Base-by-base conservation (phyloP, 2,797 vertebrate species). In the Anableps anableps region DNA sequence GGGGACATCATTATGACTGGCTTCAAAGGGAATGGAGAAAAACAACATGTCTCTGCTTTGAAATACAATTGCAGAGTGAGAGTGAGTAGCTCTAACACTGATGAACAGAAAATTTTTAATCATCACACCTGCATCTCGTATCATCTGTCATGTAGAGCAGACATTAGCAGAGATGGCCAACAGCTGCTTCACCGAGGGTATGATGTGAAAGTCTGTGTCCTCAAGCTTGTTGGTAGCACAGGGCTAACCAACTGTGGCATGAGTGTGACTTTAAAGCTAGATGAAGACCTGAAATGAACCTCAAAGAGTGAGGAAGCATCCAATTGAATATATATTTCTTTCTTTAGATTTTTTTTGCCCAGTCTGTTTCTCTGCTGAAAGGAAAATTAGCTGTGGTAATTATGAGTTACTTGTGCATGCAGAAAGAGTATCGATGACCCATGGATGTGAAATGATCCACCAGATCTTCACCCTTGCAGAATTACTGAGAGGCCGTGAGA, bases 1-100 rank as follows among this genome's bases (percentile, higher is more conserved):
- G 71, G 86, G 89, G 86, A 88, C 85, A 85, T 91, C 84, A 85
- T 90, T 89, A 89, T 38, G 64, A 86, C 74, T 74, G 75, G 38
- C 86, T 86, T 91, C 83, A 91, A 91, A 89, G 77, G 47, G 68
- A 83, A 86, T 34, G 38, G 77, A 31, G 68, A 43, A 83, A 86
- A 76, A 87, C 48, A 85, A 79, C 82, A 86, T 53, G 80, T 78
- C 72, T 80, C n/a, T 21, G 36, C 86, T 85, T 86, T 87, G 88
- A 90, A 90, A 90, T 82, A 81, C 80, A 85, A 83, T 88, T 80
- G 77, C 76, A 83, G 38, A 31, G 87, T 85, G 82, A 84, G 51
- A 84, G 75, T 80, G 81, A 88, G 86, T 78, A 78, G 47, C 77
- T 81, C 51, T 26, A 76, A 86, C 77, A 73, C 50, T 38, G 72